phyloP scores from a whole-genome alignment of 2,797 vertebrate genomes.

The Arvicola amphibius region DNA sequence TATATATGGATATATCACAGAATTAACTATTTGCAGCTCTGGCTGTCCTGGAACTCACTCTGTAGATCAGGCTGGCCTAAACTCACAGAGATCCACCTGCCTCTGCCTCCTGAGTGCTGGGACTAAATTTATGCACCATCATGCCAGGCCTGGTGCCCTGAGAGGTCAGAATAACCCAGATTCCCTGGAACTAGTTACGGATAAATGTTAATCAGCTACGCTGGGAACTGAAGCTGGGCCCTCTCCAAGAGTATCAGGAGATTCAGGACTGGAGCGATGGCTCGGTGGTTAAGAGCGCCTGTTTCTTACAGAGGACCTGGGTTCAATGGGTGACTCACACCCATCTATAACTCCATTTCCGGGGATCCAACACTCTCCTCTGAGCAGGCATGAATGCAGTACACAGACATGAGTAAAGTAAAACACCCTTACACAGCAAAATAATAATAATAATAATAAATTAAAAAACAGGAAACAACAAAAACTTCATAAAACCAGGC shows the following conservation, averaged over 20 bases:
- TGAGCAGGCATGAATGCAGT: not conserved
- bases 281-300: not conserved
- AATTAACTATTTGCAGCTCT: slow-evolving; percentile 16
- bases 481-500: not conserved
- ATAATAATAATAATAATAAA: not conserved
- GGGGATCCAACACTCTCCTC: not conserved
- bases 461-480: no score
- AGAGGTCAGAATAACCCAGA: not conserved
- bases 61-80: not conserved
- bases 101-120: not conserved
- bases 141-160: not conserved
- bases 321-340: not conserved
- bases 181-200: not conserved
- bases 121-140: not conserved
- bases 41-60: not conserved
- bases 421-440: not conserved
- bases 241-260: not conserved
- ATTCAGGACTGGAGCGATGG: not conserved
- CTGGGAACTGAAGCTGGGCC: not conserved
- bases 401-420: not conserved
- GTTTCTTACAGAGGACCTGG: not conserved
- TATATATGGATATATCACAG: not conserved
- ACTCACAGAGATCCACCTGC: not conserved
- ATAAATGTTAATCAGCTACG: not conserved
- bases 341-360: not conserved